Conservation (phyloP, 53 echinoderm and acorn worm genomes). For the Holothuria leucospilota region DNA sequence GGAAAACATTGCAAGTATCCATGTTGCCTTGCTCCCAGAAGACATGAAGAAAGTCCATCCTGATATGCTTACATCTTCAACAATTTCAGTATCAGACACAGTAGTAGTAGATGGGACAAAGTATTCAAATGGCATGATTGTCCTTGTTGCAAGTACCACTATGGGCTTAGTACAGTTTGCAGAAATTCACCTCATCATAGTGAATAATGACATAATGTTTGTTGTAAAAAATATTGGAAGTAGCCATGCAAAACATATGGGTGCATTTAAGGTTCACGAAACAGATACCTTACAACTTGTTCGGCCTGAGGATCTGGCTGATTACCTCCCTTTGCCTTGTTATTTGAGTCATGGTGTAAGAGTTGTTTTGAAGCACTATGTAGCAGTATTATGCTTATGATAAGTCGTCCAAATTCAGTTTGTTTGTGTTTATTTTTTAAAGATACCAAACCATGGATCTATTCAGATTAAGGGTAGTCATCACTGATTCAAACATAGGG, state of each 20-base stretch:
- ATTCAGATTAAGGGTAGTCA: constrained; percentile 13
- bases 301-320: not conserved
- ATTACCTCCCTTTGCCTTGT: not conserved
- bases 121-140: constrained; percentile 32
- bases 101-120: constrained; percentile 20
- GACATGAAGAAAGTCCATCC: not conserved
- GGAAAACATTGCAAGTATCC: constrained; percentile 18
- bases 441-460: constrained; percentile 5
- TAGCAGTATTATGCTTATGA: not conserved
- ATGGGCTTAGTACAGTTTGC: constrained; percentile 30
- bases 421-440: not conserved
- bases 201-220: not conserved
- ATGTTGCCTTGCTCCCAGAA: constrained; percentile 1
- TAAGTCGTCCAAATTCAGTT: not conserved
- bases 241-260: not conserved
- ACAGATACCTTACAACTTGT: not conserved
- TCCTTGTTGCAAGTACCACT: no score
- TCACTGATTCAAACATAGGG: not conserved
- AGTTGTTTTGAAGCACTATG: constrained; percentile 20
- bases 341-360: not conserved
- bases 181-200: not conserved
- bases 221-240: constrained; percentile 3
- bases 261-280: not conserved
- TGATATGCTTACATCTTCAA: constrained; percentile 5
- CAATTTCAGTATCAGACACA: constrained; percentile 6